A percentile compares a stretch with the other conserved stretches of the same genome.
These are phyloP conservation scores for Prenolepis imparis DNA, from an alignment of 2,888 invertebrate genomes.

Conservation along the genomic window DNA sequence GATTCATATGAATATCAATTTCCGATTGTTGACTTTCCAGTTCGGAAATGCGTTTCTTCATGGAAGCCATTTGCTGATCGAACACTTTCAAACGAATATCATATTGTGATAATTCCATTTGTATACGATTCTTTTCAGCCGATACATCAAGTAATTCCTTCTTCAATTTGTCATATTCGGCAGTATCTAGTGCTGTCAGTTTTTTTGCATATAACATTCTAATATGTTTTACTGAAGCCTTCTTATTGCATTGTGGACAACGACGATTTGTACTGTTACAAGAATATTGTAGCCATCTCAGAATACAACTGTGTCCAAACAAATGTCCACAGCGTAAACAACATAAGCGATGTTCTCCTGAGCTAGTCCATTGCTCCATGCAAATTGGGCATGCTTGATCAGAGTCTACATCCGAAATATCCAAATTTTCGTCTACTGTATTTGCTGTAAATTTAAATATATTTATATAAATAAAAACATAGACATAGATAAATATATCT, in stretches of 20 bases:
- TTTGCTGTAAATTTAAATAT: constrained; percentile 33
- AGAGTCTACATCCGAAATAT: constrained; percentile 86
- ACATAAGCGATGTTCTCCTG: constrained; percentile 94
- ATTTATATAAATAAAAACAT: constrained; percentile 7
- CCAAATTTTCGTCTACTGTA: constrained; percentile 58
- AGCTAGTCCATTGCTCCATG: constrained; percentile 94
- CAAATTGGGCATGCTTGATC: constrained; percentile 95
- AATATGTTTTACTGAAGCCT: constrained; percentile 90
- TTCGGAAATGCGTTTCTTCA: constrained; percentile 79
- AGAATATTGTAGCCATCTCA: constrained; percentile 90
- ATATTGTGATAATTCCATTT: constrained; percentile 89
- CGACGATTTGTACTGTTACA: constrained; percentile 87
- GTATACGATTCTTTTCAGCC: constrained; percentile 88
- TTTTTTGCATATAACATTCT: constrained; percentile 93
- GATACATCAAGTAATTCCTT: constrained; percentile 88
- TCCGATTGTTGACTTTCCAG: constrained; percentile 75
- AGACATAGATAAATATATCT: background rate
- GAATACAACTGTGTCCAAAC: constrained; percentile 94
- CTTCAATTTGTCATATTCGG: constrained; percentile 89
- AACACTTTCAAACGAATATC: constrained; percentile 85
- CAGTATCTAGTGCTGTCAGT: constrained; percentile 92
- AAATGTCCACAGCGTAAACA: constrained; percentile 97
- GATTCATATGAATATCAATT: constrained; percentile 78
- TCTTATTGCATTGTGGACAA: constrained; percentile 96
- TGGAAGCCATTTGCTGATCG: constrained; percentile 83